Conservation (phyloP, 2,113 vertebrate genomes). For the Myiozetetes cayanensis region DNA sequence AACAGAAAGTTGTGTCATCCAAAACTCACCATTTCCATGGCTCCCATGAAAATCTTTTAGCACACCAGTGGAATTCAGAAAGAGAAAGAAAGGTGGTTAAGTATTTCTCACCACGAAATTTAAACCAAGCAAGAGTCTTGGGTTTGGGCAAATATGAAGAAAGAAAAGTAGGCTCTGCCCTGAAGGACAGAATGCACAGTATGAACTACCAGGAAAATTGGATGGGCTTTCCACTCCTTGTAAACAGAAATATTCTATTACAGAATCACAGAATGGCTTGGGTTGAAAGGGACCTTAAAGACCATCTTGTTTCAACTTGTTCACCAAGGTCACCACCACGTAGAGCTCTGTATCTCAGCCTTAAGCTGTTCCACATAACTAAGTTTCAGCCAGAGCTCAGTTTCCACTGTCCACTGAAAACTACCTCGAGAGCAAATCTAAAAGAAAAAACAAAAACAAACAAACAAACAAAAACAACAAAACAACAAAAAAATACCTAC, state of each 20-base stretch:
- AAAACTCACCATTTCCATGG: not conserved
- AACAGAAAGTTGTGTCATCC: not conserved
- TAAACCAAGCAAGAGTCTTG: not conserved
- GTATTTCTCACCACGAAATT: not conserved
- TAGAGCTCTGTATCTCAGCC: not conserved
- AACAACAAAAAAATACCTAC: not conserved
- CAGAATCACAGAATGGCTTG: not conserved
- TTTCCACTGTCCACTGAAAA: not conserved
- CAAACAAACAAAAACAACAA: not conserved
- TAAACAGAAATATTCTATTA: not conserved
- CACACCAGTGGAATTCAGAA: not conserved
- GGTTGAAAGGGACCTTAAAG: not conserved
- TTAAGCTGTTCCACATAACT: not conserved
- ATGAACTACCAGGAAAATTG: not conserved
- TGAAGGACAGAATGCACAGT: not conserved
- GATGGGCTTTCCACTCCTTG: not conserved
- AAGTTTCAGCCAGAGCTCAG: not conserved
- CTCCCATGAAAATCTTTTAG: not conserved
- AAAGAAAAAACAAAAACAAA: not conserved
- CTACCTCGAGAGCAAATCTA: not conserved
- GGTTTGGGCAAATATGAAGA: not conserved
- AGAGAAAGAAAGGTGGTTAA: not conserved
- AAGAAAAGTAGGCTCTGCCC: not conserved
- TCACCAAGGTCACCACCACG: not conserved
- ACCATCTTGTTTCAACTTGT: not conserved